These are phyloP conservation scores for Sylvietta virens DNA, from an alignment of 2,113 vertebrate genomes.

Conservation along the genomic window DNA sequence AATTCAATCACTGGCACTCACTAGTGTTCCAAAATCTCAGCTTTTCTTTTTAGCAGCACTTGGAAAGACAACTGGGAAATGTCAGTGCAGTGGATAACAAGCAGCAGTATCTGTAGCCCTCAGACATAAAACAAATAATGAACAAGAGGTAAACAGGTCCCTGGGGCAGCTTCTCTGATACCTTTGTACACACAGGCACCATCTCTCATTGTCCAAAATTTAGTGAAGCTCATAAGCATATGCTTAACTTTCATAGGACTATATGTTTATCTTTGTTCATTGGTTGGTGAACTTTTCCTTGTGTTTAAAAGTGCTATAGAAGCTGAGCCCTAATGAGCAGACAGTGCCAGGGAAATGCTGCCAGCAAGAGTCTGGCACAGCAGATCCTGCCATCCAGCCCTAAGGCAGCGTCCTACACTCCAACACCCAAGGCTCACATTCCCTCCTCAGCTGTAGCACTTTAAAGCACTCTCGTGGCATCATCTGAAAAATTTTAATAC, in stretches of 20 bases:
- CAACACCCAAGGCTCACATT: background rate
- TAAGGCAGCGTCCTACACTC: background rate
- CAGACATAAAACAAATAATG: background rate
- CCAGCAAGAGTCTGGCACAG: constrained; percentile 21
- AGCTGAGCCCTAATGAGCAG: constrained; percentile 51
- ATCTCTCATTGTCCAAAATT: background rate
- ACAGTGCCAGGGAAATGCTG: constrained; percentile 29
- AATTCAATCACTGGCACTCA: constrained; percentile 9
- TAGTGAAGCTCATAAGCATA: background rate
- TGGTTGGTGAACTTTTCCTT: background rate
- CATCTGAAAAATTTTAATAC: background rate
- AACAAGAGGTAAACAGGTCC: background rate
- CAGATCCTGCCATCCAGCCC: background rate
- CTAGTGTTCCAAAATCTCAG: background rate
- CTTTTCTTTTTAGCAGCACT: background rate
- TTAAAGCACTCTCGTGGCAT: background rate
- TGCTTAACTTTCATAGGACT: background rate
- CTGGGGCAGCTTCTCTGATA: background rate
- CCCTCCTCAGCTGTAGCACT: background rate
- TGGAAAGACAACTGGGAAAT: constrained; percentile 6
- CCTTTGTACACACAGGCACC: background rate
- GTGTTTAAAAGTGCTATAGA: background rate
- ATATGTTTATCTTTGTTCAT: background rate
- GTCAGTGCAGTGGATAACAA: background rate
- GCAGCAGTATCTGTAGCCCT: background rate